Evolutionary conservation across 2,888 invertebrate species (phyloP).

Genomic region (Drosophila cracens): DNA sequence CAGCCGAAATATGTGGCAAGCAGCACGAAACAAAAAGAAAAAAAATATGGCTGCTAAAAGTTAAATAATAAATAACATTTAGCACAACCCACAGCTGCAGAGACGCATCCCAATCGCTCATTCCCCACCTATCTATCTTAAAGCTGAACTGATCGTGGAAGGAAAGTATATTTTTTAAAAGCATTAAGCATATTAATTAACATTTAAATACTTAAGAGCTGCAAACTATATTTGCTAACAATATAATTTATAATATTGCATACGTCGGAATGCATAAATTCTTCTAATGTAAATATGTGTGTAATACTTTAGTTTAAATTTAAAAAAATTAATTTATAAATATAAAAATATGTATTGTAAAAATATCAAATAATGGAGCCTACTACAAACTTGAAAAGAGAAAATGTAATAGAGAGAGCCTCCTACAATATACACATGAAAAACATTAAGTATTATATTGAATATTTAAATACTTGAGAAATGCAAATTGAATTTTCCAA

Average conservation of each 20-base stretch:
- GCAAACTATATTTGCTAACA: too few relatives aligned
- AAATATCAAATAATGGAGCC: too few relatives aligned
- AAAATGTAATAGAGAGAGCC: neutral
- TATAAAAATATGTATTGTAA: too few relatives aligned
- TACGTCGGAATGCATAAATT: too few relatives aligned
- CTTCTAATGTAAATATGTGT: too few relatives aligned
- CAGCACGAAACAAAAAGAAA: conserved; percentile 14
- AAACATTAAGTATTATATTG: neutral
- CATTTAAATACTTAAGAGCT: neutral
- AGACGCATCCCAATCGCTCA: conserved; percentile 42
- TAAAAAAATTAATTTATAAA: too few relatives aligned
- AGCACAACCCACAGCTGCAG: conserved; percentile 39
- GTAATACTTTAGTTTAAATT: too few relatives aligned
- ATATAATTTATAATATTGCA: too few relatives aligned
- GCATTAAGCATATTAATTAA: neutral
- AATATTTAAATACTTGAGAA: neutral
- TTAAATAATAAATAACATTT: conserved; percentile 78
- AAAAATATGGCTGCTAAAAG: conserved; percentile 64
- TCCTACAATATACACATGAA: neutral
- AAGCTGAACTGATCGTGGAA: conserved; percentile 35
- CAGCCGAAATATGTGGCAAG: conserved; percentile 56
- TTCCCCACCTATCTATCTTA: conserved; percentile 12
- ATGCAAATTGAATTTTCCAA: neutral
- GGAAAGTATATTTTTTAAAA: neutral
- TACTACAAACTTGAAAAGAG: neutral